Conservation (phyloP, 2,888 invertebrate species). For the Chorisops tibialis region DNA sequence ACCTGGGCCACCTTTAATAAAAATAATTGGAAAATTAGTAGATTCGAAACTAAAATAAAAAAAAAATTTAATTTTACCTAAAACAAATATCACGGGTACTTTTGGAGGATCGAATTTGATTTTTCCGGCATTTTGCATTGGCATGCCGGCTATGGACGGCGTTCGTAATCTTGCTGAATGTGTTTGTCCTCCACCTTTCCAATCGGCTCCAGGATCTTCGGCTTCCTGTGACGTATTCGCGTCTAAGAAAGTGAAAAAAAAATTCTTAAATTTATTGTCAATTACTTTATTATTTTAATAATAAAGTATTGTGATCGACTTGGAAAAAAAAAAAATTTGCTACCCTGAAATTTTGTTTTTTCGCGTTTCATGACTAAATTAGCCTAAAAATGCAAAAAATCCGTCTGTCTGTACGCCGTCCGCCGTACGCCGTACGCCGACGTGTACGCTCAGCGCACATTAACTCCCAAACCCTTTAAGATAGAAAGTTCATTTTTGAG, state of each 20-base stretch:
- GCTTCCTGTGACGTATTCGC: conserved; percentile 71
- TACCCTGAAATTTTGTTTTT: no score
- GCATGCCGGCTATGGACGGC: conserved; percentile 68
- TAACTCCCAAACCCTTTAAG: no score
- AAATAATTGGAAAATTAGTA: conserved; percentile 5
- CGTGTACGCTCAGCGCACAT: no score
- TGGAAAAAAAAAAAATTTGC: no score
- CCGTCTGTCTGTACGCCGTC: no score
- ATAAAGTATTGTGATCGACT: no score
- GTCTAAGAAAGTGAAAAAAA: conserved; percentile 41
- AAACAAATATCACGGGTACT: conserved; percentile 84
- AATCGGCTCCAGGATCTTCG: conserved; percentile 57
- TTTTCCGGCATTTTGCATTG: conserved; percentile 74
- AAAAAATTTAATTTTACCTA: conserved; percentile 57
- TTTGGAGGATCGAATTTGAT: conserved; percentile 82
- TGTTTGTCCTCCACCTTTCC: conserved; percentile 43
- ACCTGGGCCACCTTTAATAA: conserved; percentile 79
- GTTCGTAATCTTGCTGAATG: conserved; percentile 48
- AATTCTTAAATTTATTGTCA: background rate
- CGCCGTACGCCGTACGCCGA: no score
- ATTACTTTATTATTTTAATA: no score
- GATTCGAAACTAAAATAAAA: background rate
- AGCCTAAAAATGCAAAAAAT: no score
- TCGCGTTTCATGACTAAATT: no score
- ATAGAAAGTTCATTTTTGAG: no score